These are phyloP conservation scores for Thamnophis elegans DNA, from an alignment of 2,797 vertebrate species.

Conservation along the genomic window DNA sequence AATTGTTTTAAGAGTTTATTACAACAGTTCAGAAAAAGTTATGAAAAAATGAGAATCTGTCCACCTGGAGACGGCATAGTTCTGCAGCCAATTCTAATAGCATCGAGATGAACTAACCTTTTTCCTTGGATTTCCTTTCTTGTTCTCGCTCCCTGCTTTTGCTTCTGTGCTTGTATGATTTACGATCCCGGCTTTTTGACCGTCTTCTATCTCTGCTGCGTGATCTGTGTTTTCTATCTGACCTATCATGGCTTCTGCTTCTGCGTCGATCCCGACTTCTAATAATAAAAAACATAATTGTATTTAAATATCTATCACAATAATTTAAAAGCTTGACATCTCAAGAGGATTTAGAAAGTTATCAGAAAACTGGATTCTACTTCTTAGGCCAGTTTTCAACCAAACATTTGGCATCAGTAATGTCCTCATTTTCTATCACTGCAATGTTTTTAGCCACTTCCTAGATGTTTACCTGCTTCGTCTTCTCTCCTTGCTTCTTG, in stretches of 20 bases:
- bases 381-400: not conserved
- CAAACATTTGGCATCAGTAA: not conserved
- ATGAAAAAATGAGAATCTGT: not conserved
- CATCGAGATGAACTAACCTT: constrained; percentile 79
- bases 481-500: constrained; percentile 91
- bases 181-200: constrained; percentile 93
- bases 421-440: not conserved
- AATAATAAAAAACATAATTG: constrained; percentile 21
- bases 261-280: constrained; percentile 82
- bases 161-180: constrained; percentile 90
- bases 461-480: constrained; percentile 83
- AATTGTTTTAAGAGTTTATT: constrained; percentile 3
- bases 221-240: constrained; percentile 91
- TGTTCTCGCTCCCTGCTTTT: constrained; percentile 89
- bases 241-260: constrained; percentile 87
- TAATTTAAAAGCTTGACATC: constrained; percentile 23
- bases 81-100: not conserved
- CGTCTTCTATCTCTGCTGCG: constrained; percentile 88
- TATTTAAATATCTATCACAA: not conserved
- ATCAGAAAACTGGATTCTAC: not conserved
- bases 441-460: not conserved
- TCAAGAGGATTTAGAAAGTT: not conserved
- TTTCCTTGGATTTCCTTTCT: constrained; percentile 92
- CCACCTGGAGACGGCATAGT: not conserved
- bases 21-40: constrained; percentile 3